phyloP scores from a whole-genome alignment of 1,140 invertebrate genomes.

The Trichomalopsis sarcophagae region DNA sequence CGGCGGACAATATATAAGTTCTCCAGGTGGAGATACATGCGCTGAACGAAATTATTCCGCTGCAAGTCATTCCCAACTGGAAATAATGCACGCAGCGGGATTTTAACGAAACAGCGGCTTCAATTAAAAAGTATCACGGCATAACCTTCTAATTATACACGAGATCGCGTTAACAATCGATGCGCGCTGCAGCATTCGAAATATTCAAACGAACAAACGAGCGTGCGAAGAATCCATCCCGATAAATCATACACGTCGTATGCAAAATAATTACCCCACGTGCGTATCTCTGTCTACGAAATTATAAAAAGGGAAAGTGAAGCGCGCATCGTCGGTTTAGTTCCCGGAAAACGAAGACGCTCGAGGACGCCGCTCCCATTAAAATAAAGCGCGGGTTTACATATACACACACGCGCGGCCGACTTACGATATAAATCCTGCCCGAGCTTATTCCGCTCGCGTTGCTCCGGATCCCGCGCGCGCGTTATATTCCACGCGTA shows the following conservation, averaged over 20 bases:
- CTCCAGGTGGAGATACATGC: too few relatives aligned
- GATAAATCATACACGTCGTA: slow-evolving; percentile 6
- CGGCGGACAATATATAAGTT: too few relatives aligned
- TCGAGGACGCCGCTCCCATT: not conserved
- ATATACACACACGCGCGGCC: too few relatives aligned
- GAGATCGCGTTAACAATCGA: too few relatives aligned
- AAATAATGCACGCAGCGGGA: too few relatives aligned
- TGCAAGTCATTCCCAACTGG: too few relatives aligned
- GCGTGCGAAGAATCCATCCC: not conserved
- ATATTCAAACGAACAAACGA: too few relatives aligned
- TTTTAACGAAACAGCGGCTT: too few relatives aligned
- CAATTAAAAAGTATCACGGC: too few relatives aligned
- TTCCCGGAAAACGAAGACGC: slow-evolving; percentile 27
- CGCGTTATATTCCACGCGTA: not conserved
- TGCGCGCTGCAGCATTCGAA: too few relatives aligned
- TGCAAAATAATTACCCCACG: slow-evolving; percentile 20
- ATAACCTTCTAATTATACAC: too few relatives aligned
- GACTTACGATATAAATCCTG: slow-evolving; percentile 31
- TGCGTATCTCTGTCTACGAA: not conserved
- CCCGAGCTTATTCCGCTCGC: not conserved
- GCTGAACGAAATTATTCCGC: too few relatives aligned
- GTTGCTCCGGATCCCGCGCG: not conserved
- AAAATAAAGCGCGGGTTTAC: slow-evolving; percentile 3
- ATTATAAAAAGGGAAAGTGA: slow-evolving; percentile 42
- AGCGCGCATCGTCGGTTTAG: not conserved